Evolutionary conservation across 2,888 invertebrate species (phyloP).

Genomic region (Dynastes hyllus): DNA sequence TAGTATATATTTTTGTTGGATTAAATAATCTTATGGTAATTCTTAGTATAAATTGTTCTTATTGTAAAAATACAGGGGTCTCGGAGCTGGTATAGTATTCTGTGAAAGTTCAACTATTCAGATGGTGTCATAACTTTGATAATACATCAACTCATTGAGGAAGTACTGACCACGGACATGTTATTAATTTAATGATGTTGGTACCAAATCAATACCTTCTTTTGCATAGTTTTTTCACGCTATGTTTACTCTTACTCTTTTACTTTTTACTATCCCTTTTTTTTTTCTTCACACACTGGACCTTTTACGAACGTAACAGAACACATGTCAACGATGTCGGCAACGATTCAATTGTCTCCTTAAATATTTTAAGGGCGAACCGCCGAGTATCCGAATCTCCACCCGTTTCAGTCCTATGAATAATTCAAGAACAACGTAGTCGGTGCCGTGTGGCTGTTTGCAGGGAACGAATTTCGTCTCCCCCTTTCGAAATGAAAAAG

Average conservation of each 20-base stretch:
- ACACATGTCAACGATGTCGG: conserved; percentile 18
- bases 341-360: conserved; percentile 41
- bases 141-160: background rate
- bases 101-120: too few species aligned
- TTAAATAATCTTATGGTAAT: too few species aligned
- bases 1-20: too few species aligned
- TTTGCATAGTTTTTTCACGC: too few species aligned
- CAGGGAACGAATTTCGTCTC: background rate
- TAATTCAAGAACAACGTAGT: conserved; percentile 19
- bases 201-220: too few species aligned
- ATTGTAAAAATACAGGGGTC: too few species aligned
- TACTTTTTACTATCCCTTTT: background rate
- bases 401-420: conserved; percentile 18
- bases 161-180: background rate
- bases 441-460: background rate
- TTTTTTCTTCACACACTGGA: background rate
- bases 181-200: background rate
- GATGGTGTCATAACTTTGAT: too few species aligned
- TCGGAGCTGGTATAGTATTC: too few species aligned
- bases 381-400: conserved; percentile 20
- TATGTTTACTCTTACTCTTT: background rate
- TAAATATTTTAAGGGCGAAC: conserved; percentile 28
- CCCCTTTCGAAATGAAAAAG: conserved; percentile 9
- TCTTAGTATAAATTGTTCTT: too few species aligned
- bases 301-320: background rate